These are phyloP conservation scores for Lasioglossum figueresi DNA, from an alignment of 2,888 invertebrate species.

Conservation along the genomic window DNA sequence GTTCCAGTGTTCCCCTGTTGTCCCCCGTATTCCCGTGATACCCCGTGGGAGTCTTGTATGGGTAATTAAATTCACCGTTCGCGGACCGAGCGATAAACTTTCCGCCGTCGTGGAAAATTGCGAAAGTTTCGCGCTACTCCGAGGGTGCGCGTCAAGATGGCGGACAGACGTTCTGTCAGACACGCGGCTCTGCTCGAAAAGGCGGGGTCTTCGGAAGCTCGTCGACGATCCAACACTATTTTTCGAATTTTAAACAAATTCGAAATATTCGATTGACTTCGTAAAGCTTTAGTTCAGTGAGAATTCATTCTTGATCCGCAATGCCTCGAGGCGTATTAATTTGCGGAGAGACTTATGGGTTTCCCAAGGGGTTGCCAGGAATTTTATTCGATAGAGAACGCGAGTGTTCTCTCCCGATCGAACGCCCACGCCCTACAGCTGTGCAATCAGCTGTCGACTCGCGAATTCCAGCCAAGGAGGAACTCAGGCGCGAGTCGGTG, in stretches of 20 bases:
- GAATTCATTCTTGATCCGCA: background rate
- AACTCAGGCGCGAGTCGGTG: background rate
- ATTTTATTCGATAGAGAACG: conserved; percentile 1
- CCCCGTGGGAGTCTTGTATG: conserved; percentile 18
- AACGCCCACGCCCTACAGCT: conserved; percentile 6
- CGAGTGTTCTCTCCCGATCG: background rate
- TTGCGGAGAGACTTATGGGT: background rate
- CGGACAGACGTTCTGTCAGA: background rate
- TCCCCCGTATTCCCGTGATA: background rate
- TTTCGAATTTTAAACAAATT: background rate
- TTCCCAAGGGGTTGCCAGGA: background rate
- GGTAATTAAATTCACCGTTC: conserved; percentile 45
- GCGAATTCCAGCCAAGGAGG: background rate
- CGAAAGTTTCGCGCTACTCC: background rate
- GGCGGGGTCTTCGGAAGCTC: background rate
- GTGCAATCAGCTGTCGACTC: conserved; percentile 1
- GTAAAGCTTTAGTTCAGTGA: too few relatives aligned
- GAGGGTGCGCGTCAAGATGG: background rate
- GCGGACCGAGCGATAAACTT: background rate
- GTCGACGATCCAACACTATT: background rate
- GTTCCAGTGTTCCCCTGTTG: background rate
- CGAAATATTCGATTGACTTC: background rate
- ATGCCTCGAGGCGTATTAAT: background rate
- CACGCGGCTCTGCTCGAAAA: background rate
- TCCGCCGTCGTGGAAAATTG: conserved; percentile 17